phyloP scores from a whole-genome alignment of 2,113 vertebrate genomes.

The Anser cygnoides region DNA sequence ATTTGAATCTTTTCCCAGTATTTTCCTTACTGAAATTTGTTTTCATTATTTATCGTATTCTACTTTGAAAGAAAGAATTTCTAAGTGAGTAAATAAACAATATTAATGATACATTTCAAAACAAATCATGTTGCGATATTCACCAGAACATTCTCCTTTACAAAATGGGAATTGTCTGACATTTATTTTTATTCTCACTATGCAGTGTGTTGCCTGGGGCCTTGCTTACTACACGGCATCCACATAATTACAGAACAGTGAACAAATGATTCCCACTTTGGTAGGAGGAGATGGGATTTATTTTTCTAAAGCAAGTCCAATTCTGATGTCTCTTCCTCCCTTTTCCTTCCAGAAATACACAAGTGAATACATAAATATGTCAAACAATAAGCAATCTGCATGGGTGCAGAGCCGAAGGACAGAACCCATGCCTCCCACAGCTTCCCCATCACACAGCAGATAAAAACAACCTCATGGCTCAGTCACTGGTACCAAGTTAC shows the following conservation, averaged over 20 bases:
- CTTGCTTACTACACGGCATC: fast-evolving
- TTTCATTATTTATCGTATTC: neutral
- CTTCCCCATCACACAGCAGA: neutral
- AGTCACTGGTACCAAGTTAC: neutral
- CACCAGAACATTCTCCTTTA: neutral
- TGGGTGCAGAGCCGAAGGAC: neutral
- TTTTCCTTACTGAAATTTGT: neutral
- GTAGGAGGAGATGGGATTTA: neutral
- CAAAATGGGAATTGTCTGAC: neutral
- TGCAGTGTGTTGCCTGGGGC: neutral
- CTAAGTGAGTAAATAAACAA: neutral
- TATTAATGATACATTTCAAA: neutral
- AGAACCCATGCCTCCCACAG: neutral
- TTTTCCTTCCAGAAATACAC: neutral
- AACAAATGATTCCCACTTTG: neutral
- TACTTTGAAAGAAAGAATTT: neutral
- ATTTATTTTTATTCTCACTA: neutral
- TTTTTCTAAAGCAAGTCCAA: neutral
- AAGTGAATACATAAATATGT: neutral
- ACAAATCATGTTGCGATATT: neutral
- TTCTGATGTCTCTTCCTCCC: neutral
- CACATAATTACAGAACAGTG: neutral
- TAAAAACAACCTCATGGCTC: neutral
- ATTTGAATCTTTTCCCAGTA: neutral
- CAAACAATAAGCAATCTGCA: neutral